phyloP scores from a whole-genome alignment of 1,140 invertebrate genomes.

The Heliconius eleuchia region DNA sequence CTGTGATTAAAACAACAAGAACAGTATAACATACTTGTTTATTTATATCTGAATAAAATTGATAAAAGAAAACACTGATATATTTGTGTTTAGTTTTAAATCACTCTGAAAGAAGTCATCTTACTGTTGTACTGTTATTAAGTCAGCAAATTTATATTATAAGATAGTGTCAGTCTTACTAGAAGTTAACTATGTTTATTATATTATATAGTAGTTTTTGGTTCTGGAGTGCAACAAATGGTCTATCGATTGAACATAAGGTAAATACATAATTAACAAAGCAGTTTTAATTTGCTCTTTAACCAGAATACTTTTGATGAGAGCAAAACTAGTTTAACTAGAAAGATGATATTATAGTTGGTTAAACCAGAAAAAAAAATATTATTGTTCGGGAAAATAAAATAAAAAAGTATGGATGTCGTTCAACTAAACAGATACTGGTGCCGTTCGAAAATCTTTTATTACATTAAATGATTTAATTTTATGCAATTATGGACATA shows the following conservation, averaged over 20 bases:
- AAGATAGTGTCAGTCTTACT: neutral
- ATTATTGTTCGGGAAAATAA: neutral
- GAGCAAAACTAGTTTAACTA: slow-evolving; percentile 6
- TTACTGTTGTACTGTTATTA: neutral
- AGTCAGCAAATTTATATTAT: neutral
- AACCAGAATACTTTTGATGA: neutral
- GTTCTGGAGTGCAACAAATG: neutral
- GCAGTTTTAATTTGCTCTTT: neutral
- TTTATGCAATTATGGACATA: neutral
- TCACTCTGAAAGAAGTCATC: neutral
- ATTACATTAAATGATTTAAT: too few species aligned
- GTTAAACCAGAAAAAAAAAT: neutral
- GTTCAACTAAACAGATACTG: neutral
- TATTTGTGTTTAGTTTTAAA: neutral
- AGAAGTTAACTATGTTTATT: neutral
- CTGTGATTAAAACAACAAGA: neutral
- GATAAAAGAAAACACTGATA: neutral
- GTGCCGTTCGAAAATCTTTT: neutral
- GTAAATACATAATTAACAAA: neutral
- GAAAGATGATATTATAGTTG: neutral
- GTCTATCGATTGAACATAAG: neutral
- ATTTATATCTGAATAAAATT: neutral
- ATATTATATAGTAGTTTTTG: slow-evolving; percentile 1
- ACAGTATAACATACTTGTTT: neutral
- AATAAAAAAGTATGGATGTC: neutral